Evolutionary conservation across 2,113 vertebrate genomes (phyloP).

Genomic region (Poeciliopsis prolifica): DNA sequence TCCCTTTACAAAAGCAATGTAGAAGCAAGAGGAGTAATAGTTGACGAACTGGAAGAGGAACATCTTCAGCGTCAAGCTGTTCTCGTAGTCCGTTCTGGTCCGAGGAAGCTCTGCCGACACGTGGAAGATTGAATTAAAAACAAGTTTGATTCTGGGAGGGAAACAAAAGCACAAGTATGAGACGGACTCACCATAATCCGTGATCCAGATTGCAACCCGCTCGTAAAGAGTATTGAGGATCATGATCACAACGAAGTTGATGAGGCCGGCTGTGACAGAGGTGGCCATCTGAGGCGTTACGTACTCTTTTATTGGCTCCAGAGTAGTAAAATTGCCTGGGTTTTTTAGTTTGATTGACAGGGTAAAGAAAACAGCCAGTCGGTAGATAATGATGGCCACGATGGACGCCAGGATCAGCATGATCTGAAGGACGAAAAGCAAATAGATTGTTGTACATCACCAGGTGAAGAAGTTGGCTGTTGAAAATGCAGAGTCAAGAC

Average conservation of each 20-base stretch:
- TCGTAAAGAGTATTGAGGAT: constrained; percentile 91
- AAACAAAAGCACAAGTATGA: accelerated
- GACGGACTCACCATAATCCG: constrained; percentile 85
- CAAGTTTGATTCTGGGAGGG: accelerated
- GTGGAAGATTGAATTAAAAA: background rate
- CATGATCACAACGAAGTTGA: constrained; percentile 94
- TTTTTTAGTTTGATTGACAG: constrained; percentile 82
- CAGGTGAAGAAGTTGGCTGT: background rate
- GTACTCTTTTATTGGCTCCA: constrained; percentile 87
- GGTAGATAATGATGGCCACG: constrained; percentile 91
- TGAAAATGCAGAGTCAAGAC: too few relatives aligned
- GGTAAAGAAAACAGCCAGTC: constrained; percentile 88
- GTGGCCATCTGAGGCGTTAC: constrained; percentile 94
- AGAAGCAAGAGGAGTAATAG: constrained; percentile 97
- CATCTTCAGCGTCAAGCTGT: constrained; percentile 96
- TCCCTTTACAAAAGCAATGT: constrained; percentile 95
- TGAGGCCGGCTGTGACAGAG: constrained; percentile 89
- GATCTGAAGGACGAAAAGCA: constrained; percentile 74
- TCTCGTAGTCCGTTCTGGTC: constrained; percentile 93
- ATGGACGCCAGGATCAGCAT: constrained; percentile 90
- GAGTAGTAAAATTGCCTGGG: constrained; percentile 69
- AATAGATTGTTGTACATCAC: background rate
- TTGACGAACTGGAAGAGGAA: constrained; percentile 97
- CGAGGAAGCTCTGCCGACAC: constrained; percentile 86
- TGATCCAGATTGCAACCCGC: constrained; percentile 92